Conservation (phyloP, 2,888 invertebrate species). For the Eupithecia pulchellata region DNA sequence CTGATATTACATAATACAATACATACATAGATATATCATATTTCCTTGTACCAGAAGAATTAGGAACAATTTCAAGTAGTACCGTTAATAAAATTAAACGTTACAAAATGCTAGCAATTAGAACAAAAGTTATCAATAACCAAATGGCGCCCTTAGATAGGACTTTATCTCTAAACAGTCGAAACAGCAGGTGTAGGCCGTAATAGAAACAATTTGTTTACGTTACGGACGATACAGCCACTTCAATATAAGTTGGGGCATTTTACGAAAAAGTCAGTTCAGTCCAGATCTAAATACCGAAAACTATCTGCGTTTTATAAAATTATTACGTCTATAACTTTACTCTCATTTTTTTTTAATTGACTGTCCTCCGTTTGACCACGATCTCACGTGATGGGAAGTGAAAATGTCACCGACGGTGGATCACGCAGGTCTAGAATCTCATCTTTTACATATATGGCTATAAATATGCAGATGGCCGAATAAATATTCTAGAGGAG, state of each 20-base stretch:
- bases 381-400: too few relatives aligned
- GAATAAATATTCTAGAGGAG: neutral
- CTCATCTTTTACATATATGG: too few relatives aligned
- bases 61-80: neutral
- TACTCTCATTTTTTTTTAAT: too few relatives aligned
- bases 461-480: too few relatives aligned
- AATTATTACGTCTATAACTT: neutral
- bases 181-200: constrained; percentile 73
- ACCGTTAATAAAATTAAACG: neutral
- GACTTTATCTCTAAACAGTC: constrained; percentile 68
- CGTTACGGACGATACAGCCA: constrained; percentile 65
- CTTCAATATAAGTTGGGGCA: neutral
- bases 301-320: neutral
- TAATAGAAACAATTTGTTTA: constrained; percentile 80
- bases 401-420: too few relatives aligned
- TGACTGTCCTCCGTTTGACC: too few relatives aligned
- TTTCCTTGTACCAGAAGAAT: neutral
- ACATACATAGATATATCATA: too few relatives aligned
- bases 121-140: constrained; percentile 57
- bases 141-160: constrained; percentile 60
- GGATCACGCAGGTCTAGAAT: too few relatives aligned
- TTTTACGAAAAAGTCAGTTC: neutral
- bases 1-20: too few relatives aligned
- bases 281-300: neutral
- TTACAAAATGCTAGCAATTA: constrained; percentile 43